Evolutionary conservation across 2,113 vertebrate species (phyloP).

Genomic region (Gobio gobio): DNA sequence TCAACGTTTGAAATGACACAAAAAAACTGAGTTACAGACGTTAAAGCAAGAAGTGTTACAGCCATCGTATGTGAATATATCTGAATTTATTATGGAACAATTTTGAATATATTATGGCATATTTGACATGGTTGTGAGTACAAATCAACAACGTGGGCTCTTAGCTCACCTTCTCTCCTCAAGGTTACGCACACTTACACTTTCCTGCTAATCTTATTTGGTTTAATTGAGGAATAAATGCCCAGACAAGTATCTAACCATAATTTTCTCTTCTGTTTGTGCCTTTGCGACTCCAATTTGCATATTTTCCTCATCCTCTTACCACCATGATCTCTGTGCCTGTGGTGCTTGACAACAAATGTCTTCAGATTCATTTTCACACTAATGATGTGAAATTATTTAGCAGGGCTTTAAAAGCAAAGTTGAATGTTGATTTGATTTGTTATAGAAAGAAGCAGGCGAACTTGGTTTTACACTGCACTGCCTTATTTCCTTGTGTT

Average conservation of each 20-base stretch:
- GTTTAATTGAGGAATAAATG: conserved; percentile 18
- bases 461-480: not conserved
- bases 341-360: conserved; percentile 42
- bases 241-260: conserved; percentile 15
- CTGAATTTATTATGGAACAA: not conserved
- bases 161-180: conserved; percentile 39
- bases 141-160: not conserved
- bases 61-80: not conserved
- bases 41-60: not conserved
- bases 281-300: conserved; percentile 11
- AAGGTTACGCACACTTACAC: conserved; percentile 46
- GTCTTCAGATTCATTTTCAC: conserved; percentile 37
- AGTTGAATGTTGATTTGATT: conserved; percentile 28
- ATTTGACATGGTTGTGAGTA: not conserved
- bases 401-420: conserved; percentile 29
- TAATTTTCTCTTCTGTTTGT: not conserved
- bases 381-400: conserved; percentile 41
- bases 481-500: conserved; percentile 6
- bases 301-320: conserved; percentile 33
- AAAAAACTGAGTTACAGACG: not conserved
- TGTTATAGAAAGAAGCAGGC: conserved; percentile 14
- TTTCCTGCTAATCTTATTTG: conserved; percentile 46
- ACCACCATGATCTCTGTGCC: conserved; percentile 34
- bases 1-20: not conserved
- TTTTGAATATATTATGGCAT: not conserved